Base-by-base conservation (phyloP, 2,113 vertebrate genomes). In the Rhineura floridana region DNA sequence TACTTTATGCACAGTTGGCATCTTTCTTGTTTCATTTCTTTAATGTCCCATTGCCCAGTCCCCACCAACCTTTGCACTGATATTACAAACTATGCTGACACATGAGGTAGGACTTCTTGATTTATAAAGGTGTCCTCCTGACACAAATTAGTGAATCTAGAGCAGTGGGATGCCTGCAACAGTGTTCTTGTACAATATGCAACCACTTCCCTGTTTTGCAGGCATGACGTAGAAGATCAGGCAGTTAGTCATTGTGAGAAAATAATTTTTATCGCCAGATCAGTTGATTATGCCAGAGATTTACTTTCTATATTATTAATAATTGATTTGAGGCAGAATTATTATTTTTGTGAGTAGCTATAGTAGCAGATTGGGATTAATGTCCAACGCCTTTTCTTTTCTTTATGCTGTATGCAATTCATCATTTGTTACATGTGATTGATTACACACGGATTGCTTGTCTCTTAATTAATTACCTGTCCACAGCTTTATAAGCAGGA, bases 291-390 rank as follows among this genome's bases (percentile, higher is more conserved):
- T 4, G 81, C 1, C 73, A 84, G 52, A 17, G 21, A 72, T 2
- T 1, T 72, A 65, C 83, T 21, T 65, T 55, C 10, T 89, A n/a
- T 5, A 0, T 84, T 80, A 33, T 85, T 76, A 90, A 81, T 87
- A 7, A 55, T 30, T 59, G 28, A 88, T 79, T 48, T 89, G 84
- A 67, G 80, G 46, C 9, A 84, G 89, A 90, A 48, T 17, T 4
- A 76, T 78, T 78, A 59, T 46, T 39, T 73, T 85, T 85, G 70
- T 85, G 17, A 77, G 44, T 48, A 67, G 85, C 25, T 87, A 28
- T 50, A 52, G 39, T 44, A 59, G 69, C 78, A 81, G 83, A 13
- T 1, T 3, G 2, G 0, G 33, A 0, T 62, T 55, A 46, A 0
- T 6, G 1, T 30, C 55, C 77, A 62, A 52, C 87, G 50, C 63